phyloP scores from a whole-genome alignment of 2,888 invertebrate genomes.

The Terebella lapidaria region DNA sequence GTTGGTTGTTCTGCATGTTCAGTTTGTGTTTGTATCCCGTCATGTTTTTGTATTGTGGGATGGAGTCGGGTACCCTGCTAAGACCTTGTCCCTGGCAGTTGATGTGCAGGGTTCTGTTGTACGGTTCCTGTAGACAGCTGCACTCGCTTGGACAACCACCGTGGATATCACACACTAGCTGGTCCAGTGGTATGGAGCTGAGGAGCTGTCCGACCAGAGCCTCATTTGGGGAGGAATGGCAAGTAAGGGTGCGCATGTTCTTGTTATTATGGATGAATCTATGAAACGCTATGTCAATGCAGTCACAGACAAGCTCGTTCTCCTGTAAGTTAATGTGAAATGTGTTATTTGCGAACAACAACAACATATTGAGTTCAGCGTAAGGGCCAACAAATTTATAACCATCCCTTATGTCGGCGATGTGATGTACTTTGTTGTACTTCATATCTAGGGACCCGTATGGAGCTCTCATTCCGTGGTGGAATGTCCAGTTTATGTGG shows the following conservation, averaged over 20 bases:
- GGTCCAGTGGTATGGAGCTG: not conserved
- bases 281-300: not conserved
- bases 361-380: too few species aligned
- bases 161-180: not conserved
- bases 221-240: too few species aligned
- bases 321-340: not conserved
- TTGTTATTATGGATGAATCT: not conserved
- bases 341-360: not conserved
- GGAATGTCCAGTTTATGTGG: not conserved
- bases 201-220: not conserved
- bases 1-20: not conserved
- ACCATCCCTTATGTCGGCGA: too few species aligned
- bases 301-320: not conserved
- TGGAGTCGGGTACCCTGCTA: not conserved
- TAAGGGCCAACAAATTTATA: too few species aligned
- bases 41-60: not conserved
- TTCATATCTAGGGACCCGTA: not conserved
- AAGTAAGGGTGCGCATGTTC: too few species aligned
- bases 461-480: not conserved
- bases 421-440: not conserved
- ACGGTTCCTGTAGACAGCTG: not conserved
- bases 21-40: slow-evolving; percentile 2
- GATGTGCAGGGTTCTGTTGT: not conserved
- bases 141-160: not conserved
- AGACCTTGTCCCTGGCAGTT: not conserved